Evolutionary conservation across 2,888 invertebrate species (phyloP).

Genomic region (Opisthograptis luteolata): DNA sequence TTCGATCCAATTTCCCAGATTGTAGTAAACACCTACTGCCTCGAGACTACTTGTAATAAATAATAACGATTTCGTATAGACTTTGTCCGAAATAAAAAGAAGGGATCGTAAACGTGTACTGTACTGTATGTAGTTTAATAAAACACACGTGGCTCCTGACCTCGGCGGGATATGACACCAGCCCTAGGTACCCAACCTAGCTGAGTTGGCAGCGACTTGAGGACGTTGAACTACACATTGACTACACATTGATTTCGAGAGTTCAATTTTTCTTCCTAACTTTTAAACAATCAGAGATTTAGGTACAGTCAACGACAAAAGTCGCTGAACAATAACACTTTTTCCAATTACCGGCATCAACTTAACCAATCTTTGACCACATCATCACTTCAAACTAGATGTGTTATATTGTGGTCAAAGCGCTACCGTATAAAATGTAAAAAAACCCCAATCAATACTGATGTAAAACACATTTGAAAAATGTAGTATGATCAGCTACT

Average conservation of each 20-base stretch:
- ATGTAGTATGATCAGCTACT: too few species aligned
- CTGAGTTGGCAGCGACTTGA: conserved; percentile 10
- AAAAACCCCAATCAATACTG: too few species aligned
- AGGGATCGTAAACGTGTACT: conserved; percentile 51
- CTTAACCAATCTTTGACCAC: too few species aligned
- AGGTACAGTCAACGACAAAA: too few species aligned
- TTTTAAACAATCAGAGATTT: conserved; percentile 2
- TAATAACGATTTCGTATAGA: conserved; percentile 27
- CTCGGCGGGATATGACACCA: conserved; percentile 40
- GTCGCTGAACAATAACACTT: too few species aligned
- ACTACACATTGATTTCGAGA: conserved; percentile 9
- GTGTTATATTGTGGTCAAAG: too few species aligned
- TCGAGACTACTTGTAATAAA: conserved; percentile 26
- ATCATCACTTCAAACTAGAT: too few species aligned
- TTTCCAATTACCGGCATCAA: too few species aligned
- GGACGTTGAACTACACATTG: conserved; percentile 20
- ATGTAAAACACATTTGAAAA: too few species aligned
- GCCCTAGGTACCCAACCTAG: conserved; percentile 28
- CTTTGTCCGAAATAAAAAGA: conserved; percentile 43
- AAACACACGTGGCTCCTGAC: conserved; percentile 63
- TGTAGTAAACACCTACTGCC: conserved; percentile 16
- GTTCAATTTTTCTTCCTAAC: conserved; percentile 14
- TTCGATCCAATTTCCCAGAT: conserved; percentile 27
- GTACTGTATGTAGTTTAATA: conserved; percentile 61
- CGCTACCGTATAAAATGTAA: too few species aligned